Evolutionary conservation across 1,140 invertebrate genomes (phyloP), one percentile per base, ranked within the genome.

Genomic region (Ceratitis capitata): DNA sequence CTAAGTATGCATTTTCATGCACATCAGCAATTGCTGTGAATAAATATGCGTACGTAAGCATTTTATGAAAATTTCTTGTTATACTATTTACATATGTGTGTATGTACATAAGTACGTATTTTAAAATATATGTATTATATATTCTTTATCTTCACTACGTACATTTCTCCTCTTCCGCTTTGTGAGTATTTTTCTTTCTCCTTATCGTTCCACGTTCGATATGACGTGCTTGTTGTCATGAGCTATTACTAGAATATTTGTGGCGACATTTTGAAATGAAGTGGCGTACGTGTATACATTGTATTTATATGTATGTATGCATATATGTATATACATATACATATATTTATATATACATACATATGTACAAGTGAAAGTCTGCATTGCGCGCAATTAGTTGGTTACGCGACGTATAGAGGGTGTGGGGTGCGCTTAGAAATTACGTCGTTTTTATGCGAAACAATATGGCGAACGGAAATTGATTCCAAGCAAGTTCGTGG

Each of bases 381-480:
- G 14, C 14, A 9, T 49, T 49, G 14, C 7, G 14, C 14, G 47
- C 47, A 49, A 49, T n/a, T n/a, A 14, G 7, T 49, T 49, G 47
- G 47, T 49, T 49, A 49, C 14, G 7, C 7, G 47, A 49, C 14
- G 7, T 9, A 14, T 14, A 49, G 47, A 49, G 47, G 47, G 47
- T 49, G 47, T 26, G 23, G 58, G 58, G 58, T 61, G 23, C 4
- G 26, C 58, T 29, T 61, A 26, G 23, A 61, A 29, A 61, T 61
- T 61, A 61, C n/a, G n/a, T n/a, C n/a, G 16, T 6, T 78, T 78
- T 78, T 23, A 56, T 47, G 39, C 32, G n/a, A 78, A 78, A 23
- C 69, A 78, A 78, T 78, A 78, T 78, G 69, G 69, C 69, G 69
- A 78, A 78, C 69, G 39, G 69, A 45, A 45, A 78, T 45, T 45